Base-by-base conservation (phyloP, 1,140 invertebrate genomes). In the Solenopsis invicta region DNA sequence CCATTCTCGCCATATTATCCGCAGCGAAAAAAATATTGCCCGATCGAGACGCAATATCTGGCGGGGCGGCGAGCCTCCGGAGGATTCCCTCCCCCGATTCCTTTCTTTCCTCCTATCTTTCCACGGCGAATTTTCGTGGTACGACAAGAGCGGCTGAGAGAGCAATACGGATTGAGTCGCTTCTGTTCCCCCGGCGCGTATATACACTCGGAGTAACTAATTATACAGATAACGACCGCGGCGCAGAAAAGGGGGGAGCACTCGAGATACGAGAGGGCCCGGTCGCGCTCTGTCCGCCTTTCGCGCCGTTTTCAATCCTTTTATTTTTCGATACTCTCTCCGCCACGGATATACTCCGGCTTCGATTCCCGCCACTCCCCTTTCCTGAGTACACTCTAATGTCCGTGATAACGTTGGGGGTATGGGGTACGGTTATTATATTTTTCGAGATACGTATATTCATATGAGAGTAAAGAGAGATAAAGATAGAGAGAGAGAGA, bases 161-260 rank as follows among this genome's bases (percentile, higher is more conserved):
- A 13, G 61, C 81, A 41, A 80, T 89, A 89, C 89, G 91, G 91
- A 94, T 94, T 93, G 92, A 94, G 90, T 93, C 90, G 89, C 92
- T 90, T 48, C 90, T 85, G 91, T 93, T 91, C 84, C 89, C 87
- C 81, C 78, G 21, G 41, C n/a, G 41, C 59, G 77, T 90, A 86
- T 84, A 91, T 80, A 87, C 85, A 88, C 87, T 81, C 72, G 37
- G 50, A 92, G 90, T 93, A 94, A 94, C 93, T 94, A 94, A 94
- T 94, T 94, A 94, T 93, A 88, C 92, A 93, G 93, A 94, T 94
- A 93, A 93, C 90, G 87, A 69, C 87, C 52, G 88, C 86, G 78
- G 87, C 86, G 90, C 89, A 77, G 91, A 91, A 90, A 88, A 91
- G 87, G 66, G 66, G 66, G 34, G 76, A 90, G 91, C 87, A 92